Evolutionary conservation across 2,113 vertebrate genomes (phyloP), one percentile per base, ranked within the genome.

Genomic region (Colius striatus): DNA sequence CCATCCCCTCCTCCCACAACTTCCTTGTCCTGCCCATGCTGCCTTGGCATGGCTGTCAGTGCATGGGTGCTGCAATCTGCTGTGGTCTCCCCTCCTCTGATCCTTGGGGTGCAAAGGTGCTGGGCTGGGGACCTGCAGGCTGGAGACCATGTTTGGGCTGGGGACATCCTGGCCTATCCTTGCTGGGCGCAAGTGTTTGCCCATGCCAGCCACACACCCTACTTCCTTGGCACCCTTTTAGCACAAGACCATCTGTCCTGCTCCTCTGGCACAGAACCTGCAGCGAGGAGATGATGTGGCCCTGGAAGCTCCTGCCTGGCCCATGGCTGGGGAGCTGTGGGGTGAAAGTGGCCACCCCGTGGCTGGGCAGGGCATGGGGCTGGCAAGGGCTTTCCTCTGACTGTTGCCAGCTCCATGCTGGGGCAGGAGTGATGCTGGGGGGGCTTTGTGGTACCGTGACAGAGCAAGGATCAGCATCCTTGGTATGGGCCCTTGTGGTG

Each of bases 301-400:
- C 36, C 68, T 0, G 4, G 32, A 20, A n/a, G n/a, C n/a, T n/a
- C n/a, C n/a, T n/a, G n/a, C n/a, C n/a, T n/a, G n/a, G n/a, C n/a
- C 41, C 2, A 0, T 0, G 0, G 38, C 36, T 26, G 23, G 55
- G 74, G 47, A 13, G 9, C 30, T 34, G 36, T 0, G 5, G 53
- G 47, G 13, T 4, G 8, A 48, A 27, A 62, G 9, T 2, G 2
- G 32, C 27, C 4, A 1, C 29, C 73, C 8, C 18, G 27, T 6
- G 1, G 10, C 0, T 11, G 47, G 57, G n/a, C 32, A 72, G 62
- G 62, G 19, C 55, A 27, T 0, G 0, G 36, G 70, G 62, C 21
- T 63, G 19, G 21, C 0, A 1, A 61, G 32, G 22, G 6, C 17
- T 53, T 53, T 53, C 5, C 27, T 12, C 57, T 23, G 43, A 43